Base-by-base conservation (phyloP, 2,888 invertebrate genomes). In the Limnephilus lunatus region DNA sequence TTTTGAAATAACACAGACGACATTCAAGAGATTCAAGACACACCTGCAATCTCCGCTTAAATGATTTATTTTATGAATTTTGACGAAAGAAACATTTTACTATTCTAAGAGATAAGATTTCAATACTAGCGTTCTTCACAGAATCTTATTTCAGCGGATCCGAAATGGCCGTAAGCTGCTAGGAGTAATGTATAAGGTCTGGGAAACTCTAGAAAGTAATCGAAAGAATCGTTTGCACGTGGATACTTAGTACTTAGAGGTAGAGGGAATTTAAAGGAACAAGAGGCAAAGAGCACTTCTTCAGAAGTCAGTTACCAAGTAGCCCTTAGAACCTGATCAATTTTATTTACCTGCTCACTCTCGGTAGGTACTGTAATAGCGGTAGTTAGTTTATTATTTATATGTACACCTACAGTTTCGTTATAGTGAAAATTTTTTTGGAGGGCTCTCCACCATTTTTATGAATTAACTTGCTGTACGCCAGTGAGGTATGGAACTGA, bases 151-250 rank as follows among this genome's bases (percentile, higher is more conserved):
- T 68, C 68, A 68, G n/a, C 9, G 68, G n/a, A 68, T 68, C 68
- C 68, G 5, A 25, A 68, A 68, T 25, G 9, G 68, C 68, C 68
- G 68, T 68, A 25, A 68, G 86, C 81, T 35, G 31, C 80, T 39
- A 81, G 30, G 81, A 44, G 86, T 91, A 91, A 91, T 87, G 91
- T 81, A 81, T 86, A 87, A 15, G 91, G 91, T 91, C 91, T 91
- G 83, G 83, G 89, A 83, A 89, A 89, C 85, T 89, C 89, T 39
- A 14, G 80, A 85, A 89, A 91, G 91, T 91, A 82, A 83, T 91
- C 53, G 85, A 83, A 91, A 89, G 89, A 82, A 89, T 68, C 89
- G 91, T 91, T 91, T 83, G 89, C 89, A 85, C 83, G 89, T 35
- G 82, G 83, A 85, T 89, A 91, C 85, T 89, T 44, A 32, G 89